Evolutionary conservation across 1,140 invertebrate genomes (phyloP), one percentile per base, ranked within the genome.

Genomic region (Drosophila yakuba): DNA sequence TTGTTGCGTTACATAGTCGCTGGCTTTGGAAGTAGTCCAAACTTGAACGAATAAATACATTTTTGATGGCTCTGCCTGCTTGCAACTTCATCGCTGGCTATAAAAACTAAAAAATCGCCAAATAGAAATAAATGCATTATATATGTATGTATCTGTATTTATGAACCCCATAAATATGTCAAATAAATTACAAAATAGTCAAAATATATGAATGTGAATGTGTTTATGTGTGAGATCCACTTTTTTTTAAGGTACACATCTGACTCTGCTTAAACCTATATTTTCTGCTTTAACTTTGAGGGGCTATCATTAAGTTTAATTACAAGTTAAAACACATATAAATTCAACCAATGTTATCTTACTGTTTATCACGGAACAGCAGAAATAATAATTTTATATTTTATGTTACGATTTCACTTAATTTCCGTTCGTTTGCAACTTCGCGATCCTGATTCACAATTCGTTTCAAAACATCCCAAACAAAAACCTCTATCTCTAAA

Each of bases 131-230:
- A 86, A 86, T 79, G 82, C 79, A 79, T 78, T 88, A 32, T 32
- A 32, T 82, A 76, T 76, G 82, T 82, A 82, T 85, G 48, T 88
- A 88, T 79, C 58, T 86, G 83, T 86, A 86, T 86, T 86, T 86
- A 86, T 88, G 82, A 86, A 88, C 79, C 83, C 79, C 82, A 86
- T 86, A 86, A 86, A 86, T 86, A 86, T 86, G 82, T 86, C 82
- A 86, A 86, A 86, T 86, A 86, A 86, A 88, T 86, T 79, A 86
- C 82, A 63, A 88, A 88, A 76, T 79, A 86, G 83, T 82, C 82
- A 86, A 86, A 86, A 86, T 86, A 86, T 86, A 17, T 50, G 52
- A 51, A 41, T 64, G 36, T 63, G 44, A 28, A 3, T 67, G 35
- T 55, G 36, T 38, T 32, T 54, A 32, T 64, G 47, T 55, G 17